A percentile compares a stretch with the other conserved stretches of the same genome.
These are phyloP conservation scores for Campylomormyrus numenius DNA, from an alignment of 2,113 vertebrate species.

Conservation along the genomic window DNA sequence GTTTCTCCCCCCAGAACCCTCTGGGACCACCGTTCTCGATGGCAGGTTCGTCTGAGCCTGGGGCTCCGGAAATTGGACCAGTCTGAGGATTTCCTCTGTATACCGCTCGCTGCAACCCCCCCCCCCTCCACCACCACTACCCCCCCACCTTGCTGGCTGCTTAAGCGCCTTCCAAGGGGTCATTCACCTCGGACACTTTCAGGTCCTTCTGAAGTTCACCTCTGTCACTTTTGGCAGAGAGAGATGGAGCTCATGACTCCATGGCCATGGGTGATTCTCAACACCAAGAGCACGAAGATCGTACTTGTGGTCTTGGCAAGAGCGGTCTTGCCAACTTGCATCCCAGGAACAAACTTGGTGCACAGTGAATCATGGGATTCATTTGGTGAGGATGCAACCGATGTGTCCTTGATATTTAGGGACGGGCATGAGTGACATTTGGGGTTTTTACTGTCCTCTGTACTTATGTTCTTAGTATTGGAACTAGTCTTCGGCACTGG, in stretches of 20 bases:
- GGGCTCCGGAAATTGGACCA: conserved; percentile 6
- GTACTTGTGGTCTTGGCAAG: not conserved
- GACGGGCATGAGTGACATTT: not conserved
- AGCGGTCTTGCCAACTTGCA: not conserved
- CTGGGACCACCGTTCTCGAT: not conserved
- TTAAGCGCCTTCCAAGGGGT: not conserved
- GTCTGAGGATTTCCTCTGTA: conserved; percentile 14
- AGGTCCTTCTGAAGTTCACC: not conserved
- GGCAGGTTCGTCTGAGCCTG: not conserved
- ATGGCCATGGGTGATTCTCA: not conserved
- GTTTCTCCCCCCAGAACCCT: not conserved
- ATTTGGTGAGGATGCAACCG: too few species aligned
- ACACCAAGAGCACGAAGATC: not conserved
- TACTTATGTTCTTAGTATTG: not conserved
- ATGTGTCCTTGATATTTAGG: too few species aligned
- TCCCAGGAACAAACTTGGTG: too few species aligned
- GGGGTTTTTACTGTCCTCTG: not conserved
- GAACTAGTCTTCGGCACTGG: not conserved
- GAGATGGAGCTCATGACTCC: not conserved
- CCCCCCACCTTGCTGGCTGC: not conserved
- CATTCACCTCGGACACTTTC: not conserved
- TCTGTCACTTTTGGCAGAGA: not conserved
- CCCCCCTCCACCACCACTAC: not conserved
- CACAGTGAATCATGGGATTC: too few species aligned
- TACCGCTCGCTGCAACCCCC: not conserved